Base-by-base conservation (phyloP, 2,797 vertebrate genomes). In the Pterois miles region DNA sequence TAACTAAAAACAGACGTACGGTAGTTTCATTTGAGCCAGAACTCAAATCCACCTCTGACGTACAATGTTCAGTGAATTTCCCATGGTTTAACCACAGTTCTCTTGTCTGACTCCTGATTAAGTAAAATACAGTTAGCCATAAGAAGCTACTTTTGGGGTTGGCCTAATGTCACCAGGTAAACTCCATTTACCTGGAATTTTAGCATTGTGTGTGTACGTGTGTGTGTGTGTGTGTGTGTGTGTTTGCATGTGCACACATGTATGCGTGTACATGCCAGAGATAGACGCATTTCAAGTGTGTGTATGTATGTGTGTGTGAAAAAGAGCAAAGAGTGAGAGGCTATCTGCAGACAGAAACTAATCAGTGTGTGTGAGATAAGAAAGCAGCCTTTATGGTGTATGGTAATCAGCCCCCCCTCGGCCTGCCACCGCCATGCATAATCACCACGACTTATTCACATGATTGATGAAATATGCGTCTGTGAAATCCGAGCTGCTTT, bases 401-500 rank as follows among this genome's bases (percentile, higher is more conserved):
- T 95, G 94, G 93, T 94, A 95, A 95, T 96, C 94, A 95, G 88
- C 90, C 88, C 90, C 81, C 85, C 86, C 88, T 72, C 75, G 63
- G 89, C 88, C 90, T 88, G 90, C 90, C 91, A 90, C 89, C 87
- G 57, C 90, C 89, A 93, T 93, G 93, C 93, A 96, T 95, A 95
- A 95, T 95, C 92, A 96, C 94, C 87, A 90, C 82, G 83, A 92
- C 92, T 94, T 94, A 95, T 95, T 95, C 93, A 93, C 92, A 95
- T 93, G 93, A 94, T 95, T 95, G 94, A 95, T 95, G 94, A 95
- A 95, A 96, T 95, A 94, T 94, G 92, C 88, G 87, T 94, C 92
- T 95, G 87, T 93, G 93, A 94, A 95, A 93, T 93, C 90, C 69
- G 85, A 94, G 84, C 81, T 85, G 85, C 90, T 93, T 95, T 93